Conservation (phyloP, 2,113 vertebrate genomes). For the Mandrillus leucophaeus region DNA sequence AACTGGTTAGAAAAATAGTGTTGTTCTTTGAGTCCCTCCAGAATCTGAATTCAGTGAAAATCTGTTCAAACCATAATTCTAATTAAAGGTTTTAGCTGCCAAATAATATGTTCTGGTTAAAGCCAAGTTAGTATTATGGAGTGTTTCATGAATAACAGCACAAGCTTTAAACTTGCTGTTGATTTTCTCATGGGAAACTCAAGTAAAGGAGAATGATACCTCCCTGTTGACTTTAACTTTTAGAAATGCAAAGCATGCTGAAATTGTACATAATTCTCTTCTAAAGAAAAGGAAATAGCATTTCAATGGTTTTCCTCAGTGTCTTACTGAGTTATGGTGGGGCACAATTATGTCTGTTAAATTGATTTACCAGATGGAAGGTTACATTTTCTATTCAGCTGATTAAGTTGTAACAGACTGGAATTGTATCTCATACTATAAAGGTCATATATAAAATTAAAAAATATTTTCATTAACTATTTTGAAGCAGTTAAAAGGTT, state of each 20-base stretch:
- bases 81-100: conserved; percentile 85
- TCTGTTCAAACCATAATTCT: conserved; percentile 82
- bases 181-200: conserved; percentile 91
- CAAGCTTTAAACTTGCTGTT: conserved; percentile 90
- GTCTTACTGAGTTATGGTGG: conserved; percentile 92
- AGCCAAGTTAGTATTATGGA: conserved; percentile 86
- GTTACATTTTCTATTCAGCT: conserved; percentile 88
- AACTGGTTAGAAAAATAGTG: conserved; percentile 74
- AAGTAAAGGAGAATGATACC: conserved; percentile 92
- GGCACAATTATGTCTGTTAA: conserved; percentile 92
- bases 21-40: conserved; percentile 76
- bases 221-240: conserved; percentile 89
- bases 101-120: conserved; percentile 85
- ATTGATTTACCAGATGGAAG: conserved; percentile 91
- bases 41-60: conserved; percentile 82
- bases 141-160: conserved; percentile 87
- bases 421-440: conserved; percentile 82
- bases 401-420: conserved; percentile 87
- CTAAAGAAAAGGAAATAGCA: conserved; percentile 95
- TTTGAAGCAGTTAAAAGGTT: conserved; percentile 73
- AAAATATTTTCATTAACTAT: conserved; percentile 77
- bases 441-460: conserved; percentile 81
- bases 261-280: conserved; percentile 93
- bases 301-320: conserved; percentile 93
- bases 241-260: conserved; percentile 89